Percentiles rank a stretch among this genome's conserved stretches.
Conservation (phyloP, 1,140 invertebrate genomes). For the Cataglyphis hispanica region DNA sequence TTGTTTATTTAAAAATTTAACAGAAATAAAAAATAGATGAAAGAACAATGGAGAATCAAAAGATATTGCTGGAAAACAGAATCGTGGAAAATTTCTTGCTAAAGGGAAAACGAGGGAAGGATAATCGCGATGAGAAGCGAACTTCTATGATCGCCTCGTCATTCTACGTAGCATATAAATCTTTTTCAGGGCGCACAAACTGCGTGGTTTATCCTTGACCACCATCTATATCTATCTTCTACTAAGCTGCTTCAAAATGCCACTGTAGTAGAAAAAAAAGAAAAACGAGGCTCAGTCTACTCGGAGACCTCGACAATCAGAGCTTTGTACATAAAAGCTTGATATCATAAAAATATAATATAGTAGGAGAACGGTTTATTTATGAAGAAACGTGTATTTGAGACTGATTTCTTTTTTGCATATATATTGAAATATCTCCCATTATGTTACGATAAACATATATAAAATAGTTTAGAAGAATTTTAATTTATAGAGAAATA, state of each 20-base stretch:
- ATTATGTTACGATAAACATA: neutral
- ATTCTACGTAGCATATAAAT: constrained; percentile 40
- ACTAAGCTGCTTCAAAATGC: constrained; percentile 31
- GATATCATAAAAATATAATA: constrained; percentile 18
- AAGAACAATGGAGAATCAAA: neutral
- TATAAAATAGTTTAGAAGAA: neutral
- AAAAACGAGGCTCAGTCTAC: constrained; percentile 24
- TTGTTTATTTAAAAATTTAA: constrained; percentile 16
- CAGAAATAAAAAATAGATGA: neutral
- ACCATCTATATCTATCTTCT: constrained; percentile 16
- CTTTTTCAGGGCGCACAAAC: constrained; percentile 40
- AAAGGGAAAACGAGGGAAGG: neutral
- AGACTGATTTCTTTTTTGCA: neutral
- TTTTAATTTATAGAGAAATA: neutral
- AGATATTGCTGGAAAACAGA: neutral
- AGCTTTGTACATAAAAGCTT: constrained; percentile 23
- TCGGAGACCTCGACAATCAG: constrained; percentile 15
- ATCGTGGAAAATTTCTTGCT: constrained; percentile 15
- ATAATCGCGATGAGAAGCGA: constrained; percentile 39
- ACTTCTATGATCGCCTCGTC: constrained; percentile 50
- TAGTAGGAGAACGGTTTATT: constrained; percentile 25
- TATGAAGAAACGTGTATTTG: constrained; percentile 40
- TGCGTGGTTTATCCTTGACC: constrained; percentile 48
- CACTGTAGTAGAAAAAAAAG: constrained; percentile 33
- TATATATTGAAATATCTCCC: neutral